These are phyloP conservation scores for Meleagris gallopavo DNA, from an alignment of 2,113 vertebrate species.

Conservation along the genomic window DNA sequence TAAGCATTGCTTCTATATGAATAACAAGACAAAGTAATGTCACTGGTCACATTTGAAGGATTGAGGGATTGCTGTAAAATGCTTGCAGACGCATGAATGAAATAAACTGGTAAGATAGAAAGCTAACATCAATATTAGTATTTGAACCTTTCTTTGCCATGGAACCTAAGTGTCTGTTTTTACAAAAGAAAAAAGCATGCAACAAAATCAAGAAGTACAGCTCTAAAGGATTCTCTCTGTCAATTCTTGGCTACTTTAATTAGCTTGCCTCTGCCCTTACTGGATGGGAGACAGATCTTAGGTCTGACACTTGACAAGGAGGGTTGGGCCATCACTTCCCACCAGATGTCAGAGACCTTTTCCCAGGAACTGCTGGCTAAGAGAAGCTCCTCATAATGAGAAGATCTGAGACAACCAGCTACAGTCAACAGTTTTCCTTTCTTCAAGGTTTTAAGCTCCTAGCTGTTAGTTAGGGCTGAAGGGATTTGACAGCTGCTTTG, in stretches of 20 bases:
- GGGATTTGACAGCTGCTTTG: conserved; percentile 18
- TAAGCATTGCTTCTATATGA: not conserved
- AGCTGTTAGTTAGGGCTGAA: not conserved
- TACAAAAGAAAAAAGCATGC: not conserved
- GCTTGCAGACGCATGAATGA: not conserved
- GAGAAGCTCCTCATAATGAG: not conserved
- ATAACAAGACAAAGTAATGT: not conserved
- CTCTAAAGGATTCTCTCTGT: not conserved
- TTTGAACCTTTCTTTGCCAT: not conserved
- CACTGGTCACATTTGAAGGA: not conserved
- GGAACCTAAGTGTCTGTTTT: not conserved
- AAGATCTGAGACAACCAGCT: not conserved
- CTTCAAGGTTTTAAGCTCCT: conserved; percentile 7
- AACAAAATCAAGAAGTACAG: not conserved
- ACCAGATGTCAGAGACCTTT: not conserved
- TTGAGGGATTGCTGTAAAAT: not conserved
- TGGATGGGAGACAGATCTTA: not conserved
- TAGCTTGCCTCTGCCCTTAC: conserved; percentile 8
- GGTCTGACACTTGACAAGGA: not conserved
- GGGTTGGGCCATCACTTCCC: not conserved
- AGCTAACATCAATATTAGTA: not conserved
- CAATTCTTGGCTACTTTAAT: not conserved
- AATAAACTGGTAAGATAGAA: not conserved
- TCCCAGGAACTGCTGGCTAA: not conserved
- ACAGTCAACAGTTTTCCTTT: not conserved